Base-by-base conservation (phyloP, 2,888 invertebrate genomes). In the Cryptocheilus praepositus region DNA sequence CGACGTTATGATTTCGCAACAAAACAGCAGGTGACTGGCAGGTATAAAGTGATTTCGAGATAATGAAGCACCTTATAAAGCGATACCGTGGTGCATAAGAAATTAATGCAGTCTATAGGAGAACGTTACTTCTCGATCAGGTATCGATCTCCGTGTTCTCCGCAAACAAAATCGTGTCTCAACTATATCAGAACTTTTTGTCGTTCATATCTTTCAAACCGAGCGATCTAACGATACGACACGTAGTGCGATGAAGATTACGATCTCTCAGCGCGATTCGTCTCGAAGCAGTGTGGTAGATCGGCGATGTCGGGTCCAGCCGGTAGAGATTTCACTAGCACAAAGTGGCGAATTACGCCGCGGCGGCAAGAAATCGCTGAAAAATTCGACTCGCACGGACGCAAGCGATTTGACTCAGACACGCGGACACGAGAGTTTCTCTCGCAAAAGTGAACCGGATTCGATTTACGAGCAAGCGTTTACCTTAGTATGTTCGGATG, bases 401-500 rank as follows among this genome's bases (percentile, higher is more conserved):
- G 55, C 16, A 43, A 57, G 49, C 18, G 43, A 67, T 64, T 64
- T 66, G 45, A 61, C 60, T 43, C 55, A 59, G 61, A 67, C 58
- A 59, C 18, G 54, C 36, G 36, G 8, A 11, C 36, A 36, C 1
- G 28, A 3, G 21, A 69, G 64, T 75, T 76, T 75, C 73, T 57
- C 68, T 51, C 36, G 59, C 28, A 68, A 67, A 75, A 71, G 73
- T 67, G 66, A 52, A 70, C 64, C 73, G 72, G 61, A 69, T 53
- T 64, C 58, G 55, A 59, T 67, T 61, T 49, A 49, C 18, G 49
- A 19, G 19, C 28, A 11, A 49, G 58, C 80, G 90, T 89, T n/a
- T 88, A 96, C 96, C 95, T 95, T 83, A 98, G 92, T 88, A 98
- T 97, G 89, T 98, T 98, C 70, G 96, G 95, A 91, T 98, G 98